A percentile compares a stretch with the other conserved stretches of the same genome.
Evolutionary conservation across 2,797 vertebrate genomes (phyloP).

Genomic region (Fratercula arctica): DNA sequence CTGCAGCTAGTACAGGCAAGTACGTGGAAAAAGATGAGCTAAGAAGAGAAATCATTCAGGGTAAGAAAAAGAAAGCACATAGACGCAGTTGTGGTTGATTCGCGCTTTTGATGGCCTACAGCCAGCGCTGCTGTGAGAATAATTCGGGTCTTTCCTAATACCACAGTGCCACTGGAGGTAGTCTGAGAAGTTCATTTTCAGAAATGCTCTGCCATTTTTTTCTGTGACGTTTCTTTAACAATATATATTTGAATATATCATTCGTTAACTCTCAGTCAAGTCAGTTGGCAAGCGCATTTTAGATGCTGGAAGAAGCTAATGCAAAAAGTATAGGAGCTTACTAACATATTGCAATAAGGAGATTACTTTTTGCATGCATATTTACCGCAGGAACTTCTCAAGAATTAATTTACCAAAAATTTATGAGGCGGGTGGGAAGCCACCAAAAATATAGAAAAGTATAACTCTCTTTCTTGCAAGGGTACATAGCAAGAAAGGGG

Average conservation of each 20-base stretch:
- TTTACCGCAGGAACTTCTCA: background rate
- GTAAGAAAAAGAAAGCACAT: background rate
- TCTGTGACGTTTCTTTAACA: background rate
- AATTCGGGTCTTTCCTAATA: background rate
- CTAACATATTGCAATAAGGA: background rate
- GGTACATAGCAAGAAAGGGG: background rate
- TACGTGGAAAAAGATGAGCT: background rate
- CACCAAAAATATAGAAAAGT: background rate
- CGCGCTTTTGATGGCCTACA: fast-evolving
- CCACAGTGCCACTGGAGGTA: background rate
- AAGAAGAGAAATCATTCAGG: background rate
- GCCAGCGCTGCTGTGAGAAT: background rate
- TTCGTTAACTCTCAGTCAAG: background rate
- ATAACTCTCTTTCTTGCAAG: background rate
- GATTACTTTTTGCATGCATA: background rate
- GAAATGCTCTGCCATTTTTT: background rate
- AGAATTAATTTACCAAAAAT: background rate
- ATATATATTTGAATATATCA: background rate
- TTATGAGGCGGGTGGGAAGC: background rate
- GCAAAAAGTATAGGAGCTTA: background rate
- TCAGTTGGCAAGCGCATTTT: background rate
- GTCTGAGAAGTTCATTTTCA: background rate
- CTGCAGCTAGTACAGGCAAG: background rate
- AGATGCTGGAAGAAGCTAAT: background rate
- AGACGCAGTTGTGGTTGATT: fast-evolving